Evolutionary conservation across 1,140 invertebrate genomes (phyloP), one percentile per base, ranked within the genome.

Genomic region (Lordiphosa mommai): DNA sequence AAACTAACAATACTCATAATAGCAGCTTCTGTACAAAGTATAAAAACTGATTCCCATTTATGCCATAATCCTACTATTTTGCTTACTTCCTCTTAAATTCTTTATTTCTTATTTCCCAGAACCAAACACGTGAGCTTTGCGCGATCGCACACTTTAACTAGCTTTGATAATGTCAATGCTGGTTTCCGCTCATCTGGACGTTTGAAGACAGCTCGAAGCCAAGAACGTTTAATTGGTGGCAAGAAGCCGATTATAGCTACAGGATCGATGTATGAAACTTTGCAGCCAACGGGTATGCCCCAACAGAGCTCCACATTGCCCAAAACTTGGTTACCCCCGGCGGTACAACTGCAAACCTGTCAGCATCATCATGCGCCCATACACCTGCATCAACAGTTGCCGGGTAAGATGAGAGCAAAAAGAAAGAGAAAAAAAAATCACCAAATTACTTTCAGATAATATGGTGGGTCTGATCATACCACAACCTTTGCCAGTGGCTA

Each of bases 91-190:
- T n/a, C n/a, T n/a, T 13, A 34, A 12, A 27, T 1, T 17, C 5
- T 40, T 61, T 4, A 40, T 2, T 30, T 14, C 20, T 61, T 44
- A 88, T 46, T 34, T 16, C 37, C 0, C 89, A 94, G 93, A 88
- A 92, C 93, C 60, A 97, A 97, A 88, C 96, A 97, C 88, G 96
- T 98, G 23, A 97, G 95, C 77, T 98, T 98, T 82, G 96, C 96
- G 12, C 91, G 94, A 23, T 96, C 95, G 1, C 94, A 96, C 68
- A 96, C 95, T 0, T 85, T 96, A 44, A 94, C 94, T 3, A 95
- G 94, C 1, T 95, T 96, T 69, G 95, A 96, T 51, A 93, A 94
- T 89, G 90, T 92, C 61, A 89, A 91, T 17, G 89, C 90, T 3
- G 90, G 90, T 68, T 46, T 85, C 33, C 64, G 88, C 89, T 92